phyloP scores from a whole-genome alignment of 1,140 invertebrate genomes.

The Chlorops oryzae region DNA sequence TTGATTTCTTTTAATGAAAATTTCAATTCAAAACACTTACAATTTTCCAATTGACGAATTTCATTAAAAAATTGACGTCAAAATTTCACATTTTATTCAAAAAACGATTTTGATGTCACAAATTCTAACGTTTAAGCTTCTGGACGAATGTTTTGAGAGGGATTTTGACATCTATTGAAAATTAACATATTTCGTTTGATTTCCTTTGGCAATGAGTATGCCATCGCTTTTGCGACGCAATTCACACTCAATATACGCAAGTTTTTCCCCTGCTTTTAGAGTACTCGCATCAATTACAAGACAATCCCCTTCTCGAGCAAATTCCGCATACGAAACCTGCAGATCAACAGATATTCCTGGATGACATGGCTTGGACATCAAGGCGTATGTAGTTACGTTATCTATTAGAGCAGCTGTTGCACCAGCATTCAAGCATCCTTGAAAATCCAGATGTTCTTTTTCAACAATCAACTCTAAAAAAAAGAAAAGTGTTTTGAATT shows the following conservation, averaged over 20 bases:
- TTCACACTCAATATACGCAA: constrained; percentile 76
- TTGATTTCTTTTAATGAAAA: constrained; percentile 9
- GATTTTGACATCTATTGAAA: no score
- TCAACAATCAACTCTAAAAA: constrained; percentile 66
- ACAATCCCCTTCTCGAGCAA: constrained; percentile 68
- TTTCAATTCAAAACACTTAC: constrained; percentile 6
- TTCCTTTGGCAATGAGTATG: constrained; percentile 67
- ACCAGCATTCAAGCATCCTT: constrained; percentile 76
- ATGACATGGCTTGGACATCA: constrained; percentile 59
- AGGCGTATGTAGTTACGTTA: constrained; percentile 70
- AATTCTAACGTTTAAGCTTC: no score
- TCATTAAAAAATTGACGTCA: no score
- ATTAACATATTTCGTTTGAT: constrained; percentile 72
- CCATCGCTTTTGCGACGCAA: constrained; percentile 66
- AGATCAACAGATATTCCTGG: constrained; percentile 70
- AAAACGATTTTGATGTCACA: no score
- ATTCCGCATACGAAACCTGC: constrained; percentile 65
- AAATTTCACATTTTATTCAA: no score
- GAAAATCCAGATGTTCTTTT: constrained; percentile 68
- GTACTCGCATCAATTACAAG: constrained; percentile 74
- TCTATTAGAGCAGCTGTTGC: constrained; percentile 79
- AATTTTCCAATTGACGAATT: no score
- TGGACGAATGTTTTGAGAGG: no score
- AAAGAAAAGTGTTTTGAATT: no score
- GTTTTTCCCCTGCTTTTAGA: constrained; percentile 64